Evolutionary conservation across 2,888 invertebrate species (phyloP).

Genomic region (Ptychoptera albimana): DNA sequence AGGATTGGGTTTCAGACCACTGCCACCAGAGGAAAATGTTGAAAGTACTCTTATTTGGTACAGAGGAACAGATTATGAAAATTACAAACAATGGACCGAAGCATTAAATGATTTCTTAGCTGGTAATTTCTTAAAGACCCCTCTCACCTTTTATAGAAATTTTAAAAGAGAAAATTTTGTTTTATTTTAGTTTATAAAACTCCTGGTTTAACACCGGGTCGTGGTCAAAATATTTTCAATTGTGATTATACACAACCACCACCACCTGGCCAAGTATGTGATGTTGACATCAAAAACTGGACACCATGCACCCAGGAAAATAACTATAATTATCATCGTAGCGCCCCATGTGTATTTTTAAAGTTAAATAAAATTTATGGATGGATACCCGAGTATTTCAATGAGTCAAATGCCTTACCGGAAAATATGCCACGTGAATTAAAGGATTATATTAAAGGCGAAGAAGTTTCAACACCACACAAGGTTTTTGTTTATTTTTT

Average conservation of each 20-base stretch:
- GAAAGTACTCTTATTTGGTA: slow-evolving; percentile 95
- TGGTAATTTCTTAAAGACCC: slow-evolving; percentile 42
- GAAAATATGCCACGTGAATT: slow-evolving; percentile 55
- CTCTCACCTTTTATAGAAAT: too few species aligned
- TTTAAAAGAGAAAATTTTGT: not conserved
- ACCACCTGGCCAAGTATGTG: slow-evolving; percentile 63
- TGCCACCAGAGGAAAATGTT: slow-evolving; percentile 69
- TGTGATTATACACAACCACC: slow-evolving; percentile 59
- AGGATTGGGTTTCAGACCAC: slow-evolving; percentile 84
- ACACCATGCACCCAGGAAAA: slow-evolving; percentile 69
- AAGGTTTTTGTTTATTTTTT: slow-evolving; percentile 16
- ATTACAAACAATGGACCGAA: slow-evolving; percentile 64
- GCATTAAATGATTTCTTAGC: slow-evolving; percentile 58
- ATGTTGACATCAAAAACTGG: slow-evolving; percentile 70
- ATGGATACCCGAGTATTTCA: slow-evolving; percentile 74
- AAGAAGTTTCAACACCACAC: slow-evolving; percentile 30
- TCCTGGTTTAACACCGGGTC: slow-evolving; percentile 52
- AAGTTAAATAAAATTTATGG: slow-evolving; percentile 92
- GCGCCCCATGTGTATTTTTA: slow-evolving; percentile 85
- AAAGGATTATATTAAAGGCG: slow-evolving; percentile 45
- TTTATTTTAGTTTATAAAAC: slow-evolving; percentile 49
- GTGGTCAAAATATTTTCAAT: slow-evolving; percentile 58
- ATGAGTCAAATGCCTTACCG: slow-evolving; percentile 52
- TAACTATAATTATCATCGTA: slow-evolving; percentile 77
- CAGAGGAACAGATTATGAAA: slow-evolving; percentile 60